Base-by-base conservation (phyloP, 2,113 vertebrate species). In the Donacobius atricapilla region DNA sequence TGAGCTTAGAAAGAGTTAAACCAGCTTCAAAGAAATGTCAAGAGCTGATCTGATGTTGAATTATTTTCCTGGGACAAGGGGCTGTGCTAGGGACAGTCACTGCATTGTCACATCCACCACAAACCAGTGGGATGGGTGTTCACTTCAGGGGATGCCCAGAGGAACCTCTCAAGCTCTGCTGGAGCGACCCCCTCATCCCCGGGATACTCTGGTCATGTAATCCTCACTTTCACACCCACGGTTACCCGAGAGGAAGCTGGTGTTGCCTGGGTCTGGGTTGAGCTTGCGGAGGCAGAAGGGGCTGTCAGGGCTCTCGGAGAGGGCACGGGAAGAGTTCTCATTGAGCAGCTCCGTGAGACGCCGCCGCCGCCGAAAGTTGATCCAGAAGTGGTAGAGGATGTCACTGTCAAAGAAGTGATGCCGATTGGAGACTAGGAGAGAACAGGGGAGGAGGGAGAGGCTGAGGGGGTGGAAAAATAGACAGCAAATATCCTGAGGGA, bases 341-440 rank as follows among this genome's bases (percentile, higher is more conserved):
- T 91, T 97, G 61, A 99, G 94, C 7, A 99, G 64, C 83, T 99
- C 98, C 1, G 98, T 98, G 10, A 99, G 98, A 1, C 97, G 98
- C 0, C 98, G 94, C 1, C 98, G 95, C 1, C 98, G 97, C 0
- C 98, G 98, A 20, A 99, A 99, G 85, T 99, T 99, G 86, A 98
- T 98, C 96, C 98, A 98, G 96, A 99, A 99, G 21, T 98, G 98
- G 96, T 98, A 99, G 65, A 99, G 98, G 35, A 98, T 82, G 58
- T 98, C 98, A 14, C 98, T 98, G 94, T 99, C 99, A 69, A 98
- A 98, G 95, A 99, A 99, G 90, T 98, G 97, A 78, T 98, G 97
- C 79, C 97, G 98, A 9, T 96, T 97, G 87, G 97, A 97, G 85
- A 99, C 99, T 99, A 75, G 82, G 70, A 94, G 71, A 96, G 83